Evolutionary conservation across 2,113 vertebrate species (phyloP), one percentile per base, ranked within the genome.

Genomic region (Semnornis frantzii): DNA sequence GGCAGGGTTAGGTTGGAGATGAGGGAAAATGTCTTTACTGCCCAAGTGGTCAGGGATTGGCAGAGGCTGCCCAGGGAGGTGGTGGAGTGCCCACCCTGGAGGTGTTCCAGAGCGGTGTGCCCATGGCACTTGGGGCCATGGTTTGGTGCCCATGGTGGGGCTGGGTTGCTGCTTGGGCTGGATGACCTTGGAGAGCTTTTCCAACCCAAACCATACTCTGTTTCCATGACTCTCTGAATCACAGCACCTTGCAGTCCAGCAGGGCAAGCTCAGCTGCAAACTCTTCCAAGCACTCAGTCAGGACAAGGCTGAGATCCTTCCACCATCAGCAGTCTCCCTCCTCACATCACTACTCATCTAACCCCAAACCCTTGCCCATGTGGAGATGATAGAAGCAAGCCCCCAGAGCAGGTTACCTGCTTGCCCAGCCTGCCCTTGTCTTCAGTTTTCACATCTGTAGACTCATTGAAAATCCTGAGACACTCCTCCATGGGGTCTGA

Each of bases 401-500:
- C 68, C 66, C 68, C 82, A 30, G 8, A 8, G 7, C 68, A 82
- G 33, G 20, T 54, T 98, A 99, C 99, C 99, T 99, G 98, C 80
- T 98, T 99, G 5, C 98, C 97, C 97, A 99, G 98, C 63, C 99
- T 98, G 69, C 99, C 99, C 86, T 99, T 99, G 97, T 99, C 98
- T 95, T 99, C 99, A 1, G 92, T 98, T 97, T 99, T 99, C 87
- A 99, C 98, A 12, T 98, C 98, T 15, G 98, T 98, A 31, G 99
- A 99, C 90, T 99, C 99, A 6, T 99, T 99, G 95, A 99, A 99
- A 85, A 99, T 99, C 87, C 99, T 93, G 52, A 99, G 97, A 83
- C 99, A 99, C 95, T 99, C 99, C 92, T 99, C 99, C 99, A 99
- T 98, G 3, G 99, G 99, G 88, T 99, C 99, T 0, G 98, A 98